Evolutionary conservation across 1,140 invertebrate genomes (phyloP), one percentile per base, ranked within the genome.

Genomic region (Bombus haemorrhoidalis): DNA sequence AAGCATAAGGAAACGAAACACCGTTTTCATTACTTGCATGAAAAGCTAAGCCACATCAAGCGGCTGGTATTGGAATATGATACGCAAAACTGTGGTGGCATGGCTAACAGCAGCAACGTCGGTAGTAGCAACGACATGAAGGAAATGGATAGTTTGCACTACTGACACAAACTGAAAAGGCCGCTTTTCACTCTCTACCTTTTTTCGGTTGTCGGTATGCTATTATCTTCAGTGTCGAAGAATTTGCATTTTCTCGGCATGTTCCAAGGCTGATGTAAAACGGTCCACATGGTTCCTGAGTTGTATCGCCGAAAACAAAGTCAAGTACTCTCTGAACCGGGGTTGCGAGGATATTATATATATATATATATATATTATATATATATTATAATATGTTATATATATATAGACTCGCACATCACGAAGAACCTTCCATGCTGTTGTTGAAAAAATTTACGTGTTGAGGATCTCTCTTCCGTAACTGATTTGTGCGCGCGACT

Each of bases 21-120:
- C 90, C 96, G 98, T 84, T 98, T 98, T 93, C 96, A 98, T 85
- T 98, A 98, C 94, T 96, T 99, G 89, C 98, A 99, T 93, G 97
- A 97, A 76, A 99, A 99, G 94, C 95, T 99, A 93, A 97, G 97
- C 85, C 97, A 98, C 94, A 98, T 99, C 93, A 99, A 99, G 95
- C 96, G 96, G 89, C 96, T 98, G 92, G 98, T 99, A 32, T 92
- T 96, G 80, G 97, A 98, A 39, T 99, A 97, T 95, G 98, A 99
- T 92, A 84, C 84, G 37, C 78, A 91, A 81, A 86, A 86, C 34
- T 62, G 68, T 10, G 39, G 22, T 41, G 78, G 72, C 18, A 78
- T 73, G 47, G 18, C 39, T 53, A 57, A 2, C 43, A 83, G 5
- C 32, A 47, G 22, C 43, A 76, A 25, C 34, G 68, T 81, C 39